Conservation (phyloP, 2,113 vertebrate genomes). For the Otolemur garnettii region DNA sequence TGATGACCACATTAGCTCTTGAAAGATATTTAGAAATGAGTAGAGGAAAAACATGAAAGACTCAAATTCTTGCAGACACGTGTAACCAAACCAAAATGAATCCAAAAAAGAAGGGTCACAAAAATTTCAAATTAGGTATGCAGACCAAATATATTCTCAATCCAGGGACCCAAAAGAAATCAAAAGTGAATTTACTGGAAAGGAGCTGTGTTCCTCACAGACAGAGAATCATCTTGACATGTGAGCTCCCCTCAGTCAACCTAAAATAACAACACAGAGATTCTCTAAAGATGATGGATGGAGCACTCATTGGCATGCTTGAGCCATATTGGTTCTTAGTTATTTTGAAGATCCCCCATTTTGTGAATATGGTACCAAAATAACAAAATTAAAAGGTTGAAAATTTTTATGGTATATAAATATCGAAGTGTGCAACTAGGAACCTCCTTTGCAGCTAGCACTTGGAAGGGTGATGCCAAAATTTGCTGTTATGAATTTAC, state of each 20-base stretch:
- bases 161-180: background rate
- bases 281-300: background rate
- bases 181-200: background rate
- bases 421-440: background rate
- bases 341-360: background rate
- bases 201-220: background rate
- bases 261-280: background rate
- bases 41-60: background rate
- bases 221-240: background rate
- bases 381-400: constrained; percentile 1
- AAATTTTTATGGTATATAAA: background rate
- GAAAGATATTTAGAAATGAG: background rate
- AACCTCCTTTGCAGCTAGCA: background rate
- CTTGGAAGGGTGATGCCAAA: background rate
- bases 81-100: background rate
- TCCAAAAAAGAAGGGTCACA: background rate
- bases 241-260: background rate
- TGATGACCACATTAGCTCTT: background rate
- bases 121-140: background rate
- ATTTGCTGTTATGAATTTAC: background rate
- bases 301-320: background rate
- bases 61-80: background rate
- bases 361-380: background rate
- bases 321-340: background rate
- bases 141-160: background rate